Evolutionary conservation across 2,888 invertebrate species (phyloP).

Genomic region (Ptycholaimellus sp.): DNA sequence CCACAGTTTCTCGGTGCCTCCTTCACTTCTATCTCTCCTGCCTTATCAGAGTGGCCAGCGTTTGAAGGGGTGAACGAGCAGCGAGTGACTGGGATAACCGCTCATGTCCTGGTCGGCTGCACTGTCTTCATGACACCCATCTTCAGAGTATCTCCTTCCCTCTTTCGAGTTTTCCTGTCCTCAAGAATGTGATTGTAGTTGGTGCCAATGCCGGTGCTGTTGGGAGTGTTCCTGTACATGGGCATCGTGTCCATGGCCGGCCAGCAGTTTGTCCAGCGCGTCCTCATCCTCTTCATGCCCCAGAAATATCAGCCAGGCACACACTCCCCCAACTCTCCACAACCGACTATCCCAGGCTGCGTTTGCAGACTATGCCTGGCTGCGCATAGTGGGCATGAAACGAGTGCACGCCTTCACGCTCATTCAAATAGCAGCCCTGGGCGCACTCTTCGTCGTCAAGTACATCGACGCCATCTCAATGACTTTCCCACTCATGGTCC

Average conservation of each 20-base stretch:
- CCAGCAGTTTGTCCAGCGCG: constrained; percentile 18
- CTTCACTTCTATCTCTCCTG: constrained; percentile 9
- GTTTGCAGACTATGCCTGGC: constrained; percentile 20
- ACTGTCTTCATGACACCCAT: constrained; percentile 28
- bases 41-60: not conserved
- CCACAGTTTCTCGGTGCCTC: constrained; percentile 38
- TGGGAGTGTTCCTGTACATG: constrained; percentile 32
- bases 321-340: not conserved
- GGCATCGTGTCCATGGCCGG: constrained; percentile 29
- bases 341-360: not conserved
- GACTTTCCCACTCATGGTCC: constrained; percentile 18
- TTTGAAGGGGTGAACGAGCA: constrained; percentile 31
- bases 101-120: constrained; percentile 41
- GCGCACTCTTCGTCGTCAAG: constrained; percentile 28
- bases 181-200: constrained; percentile 18
- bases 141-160: constrained; percentile 11
- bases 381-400: constrained; percentile 16
- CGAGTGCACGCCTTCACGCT: constrained; percentile 30
- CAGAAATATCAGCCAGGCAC: constrained; percentile 14
- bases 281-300: constrained; percentile 23
- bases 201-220: constrained; percentile 30
- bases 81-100: constrained; percentile 53
- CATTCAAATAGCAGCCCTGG: constrained; percentile 28
- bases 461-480: constrained; percentile 15
- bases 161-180: not conserved